Percentiles rank a stretch among this genome's conserved stretches.
Evolutionary conservation across 2,888 invertebrate species (phyloP).

Genomic region (Gibbula magus): DNA sequence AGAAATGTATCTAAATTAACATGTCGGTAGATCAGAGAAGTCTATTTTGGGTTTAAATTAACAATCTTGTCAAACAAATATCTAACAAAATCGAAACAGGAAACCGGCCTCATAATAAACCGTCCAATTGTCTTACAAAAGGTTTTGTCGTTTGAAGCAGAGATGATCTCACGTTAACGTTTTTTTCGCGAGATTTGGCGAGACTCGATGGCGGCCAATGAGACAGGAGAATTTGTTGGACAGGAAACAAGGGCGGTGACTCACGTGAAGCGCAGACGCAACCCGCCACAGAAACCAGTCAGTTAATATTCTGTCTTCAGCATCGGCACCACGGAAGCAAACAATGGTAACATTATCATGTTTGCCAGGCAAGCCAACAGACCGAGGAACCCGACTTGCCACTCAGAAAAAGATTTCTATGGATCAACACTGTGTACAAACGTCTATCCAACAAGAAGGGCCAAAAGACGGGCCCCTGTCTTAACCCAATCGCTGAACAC

Average conservation of each 20-base stretch:
- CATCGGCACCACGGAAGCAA: neutral
- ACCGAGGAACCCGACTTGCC: neutral
- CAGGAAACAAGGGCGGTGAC: neutral
- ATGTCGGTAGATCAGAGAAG: too few species aligned
- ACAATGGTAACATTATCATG: neutral
- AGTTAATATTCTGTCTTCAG: neutral
- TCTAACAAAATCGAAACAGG: too few species aligned
- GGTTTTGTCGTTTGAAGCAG: too few species aligned
- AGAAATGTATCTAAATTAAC: too few species aligned
- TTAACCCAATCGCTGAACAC: neutral
- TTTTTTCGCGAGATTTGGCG: constrained; percentile 1
- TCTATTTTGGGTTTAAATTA: too few species aligned
- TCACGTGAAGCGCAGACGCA: neutral
- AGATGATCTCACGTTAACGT: neutral
- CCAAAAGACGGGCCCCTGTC: neutral
- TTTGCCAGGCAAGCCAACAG: neutral
- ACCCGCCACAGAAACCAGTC: neutral
- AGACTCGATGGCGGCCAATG: neutral
- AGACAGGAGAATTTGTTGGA: constrained; percentile 8
- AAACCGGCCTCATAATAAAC: too few species aligned
- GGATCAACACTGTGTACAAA: neutral
- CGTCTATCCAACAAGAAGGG: neutral
- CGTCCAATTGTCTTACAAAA: too few species aligned
- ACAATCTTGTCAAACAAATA: too few species aligned
- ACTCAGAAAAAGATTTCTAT: neutral